Conservation (phyloP, 2,113 vertebrate genomes). For the Emberiza fucata region DNA sequence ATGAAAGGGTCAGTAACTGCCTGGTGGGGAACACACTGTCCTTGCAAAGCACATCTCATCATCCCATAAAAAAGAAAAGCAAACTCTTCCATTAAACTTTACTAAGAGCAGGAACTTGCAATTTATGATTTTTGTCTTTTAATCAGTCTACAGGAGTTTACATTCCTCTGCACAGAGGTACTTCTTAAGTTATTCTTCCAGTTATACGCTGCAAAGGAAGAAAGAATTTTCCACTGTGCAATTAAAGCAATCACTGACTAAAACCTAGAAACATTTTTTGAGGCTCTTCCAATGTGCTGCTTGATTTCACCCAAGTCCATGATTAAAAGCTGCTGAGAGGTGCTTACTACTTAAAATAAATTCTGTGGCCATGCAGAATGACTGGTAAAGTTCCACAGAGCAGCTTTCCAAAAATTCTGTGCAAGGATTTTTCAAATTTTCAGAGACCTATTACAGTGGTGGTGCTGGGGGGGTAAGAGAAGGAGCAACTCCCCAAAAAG, state of each 20-base stretch:
- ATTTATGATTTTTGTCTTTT: neutral
- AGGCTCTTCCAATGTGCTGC: neutral
- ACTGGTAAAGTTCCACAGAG: neutral
- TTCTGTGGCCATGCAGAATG: neutral
- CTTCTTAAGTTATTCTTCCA: neutral
- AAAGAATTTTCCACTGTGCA: neutral
- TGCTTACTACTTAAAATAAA: neutral
- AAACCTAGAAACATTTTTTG: neutral
- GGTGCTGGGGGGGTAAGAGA: fast-evolving
- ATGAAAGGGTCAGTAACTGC: neutral
- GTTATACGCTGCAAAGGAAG: neutral
- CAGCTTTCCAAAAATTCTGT: neutral
- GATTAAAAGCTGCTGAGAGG: neutral
- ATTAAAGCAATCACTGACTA: neutral
- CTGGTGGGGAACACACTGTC: neutral
- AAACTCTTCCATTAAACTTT: neutral
- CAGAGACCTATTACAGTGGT: neutral
- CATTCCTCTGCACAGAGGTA: neutral
- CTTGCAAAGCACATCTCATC: neutral
- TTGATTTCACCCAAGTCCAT: neutral
- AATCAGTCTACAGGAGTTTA: neutral
- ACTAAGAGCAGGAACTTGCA: neutral
- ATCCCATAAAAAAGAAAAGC: neutral
- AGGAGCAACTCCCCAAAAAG: fast-evolving
- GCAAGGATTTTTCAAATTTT: neutral